Evolutionary conservation across 2,797 vertebrate species (phyloP).

Genomic region (Channa striata): DNA sequence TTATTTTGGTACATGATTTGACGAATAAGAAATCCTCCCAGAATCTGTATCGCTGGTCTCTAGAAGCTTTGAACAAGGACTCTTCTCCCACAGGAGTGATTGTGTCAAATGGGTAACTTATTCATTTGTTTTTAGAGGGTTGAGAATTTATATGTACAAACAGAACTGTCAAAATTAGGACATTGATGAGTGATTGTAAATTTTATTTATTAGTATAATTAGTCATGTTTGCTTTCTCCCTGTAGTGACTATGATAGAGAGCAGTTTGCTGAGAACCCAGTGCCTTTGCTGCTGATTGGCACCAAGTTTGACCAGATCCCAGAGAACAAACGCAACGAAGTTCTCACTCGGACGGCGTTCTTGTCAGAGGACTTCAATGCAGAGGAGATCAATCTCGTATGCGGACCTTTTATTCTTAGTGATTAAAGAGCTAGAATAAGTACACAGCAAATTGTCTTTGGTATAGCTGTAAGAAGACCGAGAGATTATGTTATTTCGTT

Average conservation of each 20-base stretch:
- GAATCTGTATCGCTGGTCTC: slow-evolving; percentile 96
- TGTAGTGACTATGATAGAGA: slow-evolving; percentile 95
- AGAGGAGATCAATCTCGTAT: slow-evolving; percentile 97
- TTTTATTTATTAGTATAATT: neutral
- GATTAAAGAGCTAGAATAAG: too few species aligned
- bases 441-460: too few species aligned
- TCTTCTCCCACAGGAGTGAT: slow-evolving; percentile 93
- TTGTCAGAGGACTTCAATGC: slow-evolving; percentile 98
- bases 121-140: neutral
- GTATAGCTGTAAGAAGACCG: too few species aligned
- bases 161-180: neutral
- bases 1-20: slow-evolving; percentile 97
- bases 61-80: slow-evolving; percentile 95
- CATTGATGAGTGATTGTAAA: neutral
- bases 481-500: neutral
- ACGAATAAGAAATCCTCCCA: slow-evolving; percentile 99
- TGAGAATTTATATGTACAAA: neutral
- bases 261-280: slow-evolving; percentile 95
- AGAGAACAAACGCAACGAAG: slow-evolving; percentile 93
- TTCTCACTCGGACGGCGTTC: slow-evolving; percentile 94
- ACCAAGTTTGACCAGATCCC: slow-evolving; percentile 99
- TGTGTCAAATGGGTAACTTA: slow-evolving; percentile 93
- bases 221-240: slow-evolving; percentile 1
- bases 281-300: slow-evolving; percentile 95
- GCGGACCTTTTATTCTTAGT: slow-evolving; percentile 10